Evolutionary conservation across 2,888 invertebrate genomes (phyloP), one percentile per base, ranked within the genome.

Genomic region (Tricholauxania praeusta): DNA sequence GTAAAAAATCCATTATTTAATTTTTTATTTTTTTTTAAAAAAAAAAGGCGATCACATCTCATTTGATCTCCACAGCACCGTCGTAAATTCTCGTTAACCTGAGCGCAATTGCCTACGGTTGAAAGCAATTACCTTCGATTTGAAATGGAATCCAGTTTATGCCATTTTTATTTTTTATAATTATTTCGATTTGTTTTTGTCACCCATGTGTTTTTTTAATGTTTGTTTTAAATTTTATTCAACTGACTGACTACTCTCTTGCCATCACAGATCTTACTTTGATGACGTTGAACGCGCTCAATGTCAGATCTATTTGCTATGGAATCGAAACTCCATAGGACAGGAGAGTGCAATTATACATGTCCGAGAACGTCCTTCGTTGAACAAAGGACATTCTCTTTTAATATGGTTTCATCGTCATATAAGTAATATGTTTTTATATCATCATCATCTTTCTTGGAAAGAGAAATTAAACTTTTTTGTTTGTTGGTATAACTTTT

Each of bases 21-120:
- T 22, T 22, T 22, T 22, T 22, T 22, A 22, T 39, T 39, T 39
- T 2, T 10, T 4, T 39, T 39, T 39, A 10, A 39, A 39, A 53
- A 70, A 70, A 70, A 62, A 62, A 62, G 69, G 69, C 69, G 69
- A 62, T 70, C 69, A 62, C 69, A 51, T n/a, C 14, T 39, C 63
- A 63, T n/a, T 47, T 19, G 15, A 39, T 22, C 62, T 28, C 69
- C 69, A 70, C 69, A 70, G 69, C 51, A 28, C 51, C 64, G n/a
- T 51, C 22, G 49, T 64, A 64, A 64, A 48, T 49, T 64, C 64
- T 64, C 64, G 49, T 49, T 62, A 59, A 59, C 22, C 12, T 10
- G 59, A 59, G 59, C 59, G 59, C 59, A 59, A 19, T 59, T 59
- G 59, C 59, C 59, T 17, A 53, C 53, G 53, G 17, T 17, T 17